Conservation (phyloP, 2,113 vertebrate species). For the Calyptomena viridis region DNA sequence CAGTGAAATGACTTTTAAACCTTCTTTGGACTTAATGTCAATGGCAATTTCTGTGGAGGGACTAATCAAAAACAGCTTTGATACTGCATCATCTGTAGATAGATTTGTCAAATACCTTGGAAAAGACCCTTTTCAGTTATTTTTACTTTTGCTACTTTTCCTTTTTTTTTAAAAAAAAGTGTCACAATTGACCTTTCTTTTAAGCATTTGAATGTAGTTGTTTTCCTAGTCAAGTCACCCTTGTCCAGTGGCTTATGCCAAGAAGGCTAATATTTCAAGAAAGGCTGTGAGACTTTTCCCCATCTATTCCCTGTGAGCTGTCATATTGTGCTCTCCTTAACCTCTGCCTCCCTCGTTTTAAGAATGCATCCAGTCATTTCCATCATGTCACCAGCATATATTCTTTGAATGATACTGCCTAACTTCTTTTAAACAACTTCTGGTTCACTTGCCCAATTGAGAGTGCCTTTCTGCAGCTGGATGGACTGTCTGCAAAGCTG, state of each 20-base stretch:
- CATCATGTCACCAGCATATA: not conserved
- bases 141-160: not conserved
- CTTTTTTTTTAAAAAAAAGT: not conserved
- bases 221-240: not conserved
- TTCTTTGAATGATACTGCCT: not conserved
- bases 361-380: not conserved
- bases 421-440: not conserved
- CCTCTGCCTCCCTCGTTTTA: not conserved
- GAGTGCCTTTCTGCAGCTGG: not conserved
- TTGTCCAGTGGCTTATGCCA: not conserved
- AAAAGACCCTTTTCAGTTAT: slow-evolving; percentile 72
- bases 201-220: not conserved
- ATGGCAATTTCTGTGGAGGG: slow-evolving; percentile 76
- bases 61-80: slow-evolving; percentile 74
- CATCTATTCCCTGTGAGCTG: not conserved
- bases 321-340: not conserved
- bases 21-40: slow-evolving; percentile 72
- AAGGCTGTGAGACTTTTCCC: not conserved
- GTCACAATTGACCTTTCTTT: slow-evolving; percentile 32
- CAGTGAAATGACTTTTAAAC: slow-evolving; percentile 73
- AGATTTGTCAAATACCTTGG: slow-evolving; percentile 72
- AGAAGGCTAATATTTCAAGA: not conserved
- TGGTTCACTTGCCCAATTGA: not conserved
- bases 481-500: not conserved
- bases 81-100: slow-evolving; percentile 70